phyloP scores from a whole-genome alignment of 2,797 vertebrate genomes.

The Lepus oiostolus region DNA sequence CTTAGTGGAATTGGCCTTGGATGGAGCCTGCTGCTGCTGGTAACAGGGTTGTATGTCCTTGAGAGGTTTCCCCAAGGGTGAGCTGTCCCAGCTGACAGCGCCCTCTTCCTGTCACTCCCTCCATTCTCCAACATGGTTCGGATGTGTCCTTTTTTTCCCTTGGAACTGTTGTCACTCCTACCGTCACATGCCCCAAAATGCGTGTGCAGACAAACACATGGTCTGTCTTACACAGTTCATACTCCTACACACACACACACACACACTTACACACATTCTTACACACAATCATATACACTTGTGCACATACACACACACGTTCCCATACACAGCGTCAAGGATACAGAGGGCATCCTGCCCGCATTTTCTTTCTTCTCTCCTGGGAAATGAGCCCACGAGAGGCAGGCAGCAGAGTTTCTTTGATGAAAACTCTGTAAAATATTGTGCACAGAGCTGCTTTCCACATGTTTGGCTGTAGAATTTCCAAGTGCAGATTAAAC shows the following conservation, averaged over 20 bases:
- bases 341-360: constrained; percentile 3
- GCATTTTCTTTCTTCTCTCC: constrained; percentile 68
- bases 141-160: constrained; percentile 18
- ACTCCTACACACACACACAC: not conserved
- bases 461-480: constrained; percentile 60
- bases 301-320: not conserved
- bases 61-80: not conserved
- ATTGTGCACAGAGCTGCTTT: constrained; percentile 65
- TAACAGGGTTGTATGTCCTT: not conserved
- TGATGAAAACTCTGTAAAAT: constrained; percentile 76
- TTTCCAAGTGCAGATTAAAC: constrained; percentile 68
- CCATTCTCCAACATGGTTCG: not conserved
- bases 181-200: not conserved
- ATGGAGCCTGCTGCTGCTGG: not conserved
- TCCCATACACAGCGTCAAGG: not conserved
- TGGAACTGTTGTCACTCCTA: not conserved
- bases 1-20: not conserved
- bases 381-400: constrained; percentile 63
- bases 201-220: no score
- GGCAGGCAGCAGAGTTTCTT: constrained; percentile 69
- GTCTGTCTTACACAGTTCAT: not conserved
- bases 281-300: not conserved
- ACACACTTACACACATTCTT: not conserved
- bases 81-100: not conserved
- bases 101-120: not conserved